Conservation (phyloP, 2,113 vertebrate species). For the Australoheros scitulus region DNA sequence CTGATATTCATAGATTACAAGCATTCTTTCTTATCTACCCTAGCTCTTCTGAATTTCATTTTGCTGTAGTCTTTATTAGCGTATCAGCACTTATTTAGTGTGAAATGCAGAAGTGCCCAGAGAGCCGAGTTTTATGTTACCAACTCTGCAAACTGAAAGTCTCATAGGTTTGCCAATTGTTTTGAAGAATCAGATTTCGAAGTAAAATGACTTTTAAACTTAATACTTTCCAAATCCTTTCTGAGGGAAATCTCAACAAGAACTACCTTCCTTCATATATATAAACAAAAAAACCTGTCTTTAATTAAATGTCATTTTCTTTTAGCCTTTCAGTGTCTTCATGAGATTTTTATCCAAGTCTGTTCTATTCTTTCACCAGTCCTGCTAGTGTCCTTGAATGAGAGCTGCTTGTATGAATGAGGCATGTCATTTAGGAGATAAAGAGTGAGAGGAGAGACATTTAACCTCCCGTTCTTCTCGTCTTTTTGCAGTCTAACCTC, state of each 20-base stretch:
- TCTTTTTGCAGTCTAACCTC: constrained; percentile 75
- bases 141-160: constrained; percentile 42
- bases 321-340: constrained; percentile 7
- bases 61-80: constrained; percentile 9
- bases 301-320: constrained; percentile 49
- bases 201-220: constrained; percentile 29
- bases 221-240: constrained; percentile 39
- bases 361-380: constrained; percentile 22
- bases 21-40: not conserved
- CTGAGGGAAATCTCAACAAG: constrained; percentile 20
- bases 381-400: constrained; percentile 64
- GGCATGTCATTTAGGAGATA: constrained; percentile 70
- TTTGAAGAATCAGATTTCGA: constrained; percentile 36
- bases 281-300: not conserved
- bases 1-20: constrained; percentile 41
- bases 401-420: constrained; percentile 63
- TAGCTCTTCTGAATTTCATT: constrained; percentile 5
- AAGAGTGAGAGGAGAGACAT: constrained; percentile 65
- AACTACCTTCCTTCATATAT: constrained; percentile 15
- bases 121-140: constrained; percentile 39
- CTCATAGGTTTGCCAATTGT: constrained; percentile 35
- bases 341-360: constrained; percentile 7
- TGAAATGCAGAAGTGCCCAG: constrained; percentile 20
- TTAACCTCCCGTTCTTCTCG: constrained; percentile 67
- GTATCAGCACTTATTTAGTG: constrained; percentile 22